Base-by-base conservation (phyloP, 2,113 vertebrate species). In the Poeciliopsis prolifica region DNA sequence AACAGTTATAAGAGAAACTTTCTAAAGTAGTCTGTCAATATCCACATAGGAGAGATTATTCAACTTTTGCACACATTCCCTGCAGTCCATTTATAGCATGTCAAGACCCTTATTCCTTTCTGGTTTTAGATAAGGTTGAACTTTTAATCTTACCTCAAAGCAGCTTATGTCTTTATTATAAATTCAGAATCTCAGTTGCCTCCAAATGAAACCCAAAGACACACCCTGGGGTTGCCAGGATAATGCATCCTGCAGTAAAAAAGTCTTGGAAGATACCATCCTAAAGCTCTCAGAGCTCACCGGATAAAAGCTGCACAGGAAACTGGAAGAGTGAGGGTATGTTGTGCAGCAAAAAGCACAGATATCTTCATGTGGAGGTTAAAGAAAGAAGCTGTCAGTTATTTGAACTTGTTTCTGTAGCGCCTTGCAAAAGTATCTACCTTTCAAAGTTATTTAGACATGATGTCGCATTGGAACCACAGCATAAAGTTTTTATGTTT, bases 1-100 rank as follows among this genome's bases (percentile, higher is more conserved):
- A 85, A 82, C 72, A 70, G 76, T 48, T 33, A 28, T 54, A 74
- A 78, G 60, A 58, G n/a, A 84, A 81, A 61, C 63, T 62, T 31
- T 60, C 28, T 26, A 77, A 33, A 72, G 44, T n/a, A 42, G 9
- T 48, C 30, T 68, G 65, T 30, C 60, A 79, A 68, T 74, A 77
- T 37, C 58, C 37, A 79, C 19, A 74, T 3, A 65, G 64, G 24
- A 19, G 31, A 73, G 65, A 13, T 54, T 74, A 71, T 54, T 76
- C 64, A 58, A 44, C n/a, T 68, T 64, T 29, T 26, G 33, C 33
- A 35, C 17, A 54, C 37, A 42, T 48, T 72, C 61, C 67, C 28
- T 72, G 33, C 8, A 19, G 60, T 67, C 12, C 51, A 74, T 72
- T 82, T 62, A 62, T 13, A 65, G 37, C 44, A 68, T 11, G 11